Base-by-base conservation (phyloP, 2,797 vertebrate genomes). In the Peromyscus attwateri region DNA sequence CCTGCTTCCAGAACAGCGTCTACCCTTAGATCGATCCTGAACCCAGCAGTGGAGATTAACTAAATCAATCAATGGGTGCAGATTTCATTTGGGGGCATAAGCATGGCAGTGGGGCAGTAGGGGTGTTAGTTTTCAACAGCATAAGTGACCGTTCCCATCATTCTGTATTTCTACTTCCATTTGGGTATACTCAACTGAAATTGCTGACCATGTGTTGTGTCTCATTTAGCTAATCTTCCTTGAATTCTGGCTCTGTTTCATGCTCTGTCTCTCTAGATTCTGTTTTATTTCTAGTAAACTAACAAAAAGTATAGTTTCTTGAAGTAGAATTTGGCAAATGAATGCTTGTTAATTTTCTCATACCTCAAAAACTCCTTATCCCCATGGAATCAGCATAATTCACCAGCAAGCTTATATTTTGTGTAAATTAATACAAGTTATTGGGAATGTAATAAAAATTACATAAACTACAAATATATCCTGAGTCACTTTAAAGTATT, bases 111-210 rank as follows among this genome's bases (percentile, higher is more conserved):
- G 40, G 25, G 37, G 25, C 19, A 31, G 57, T 43, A 49, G 68
- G 66, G 10, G 1, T 52, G 92, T 95, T 96, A 27, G 0, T 95
- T 98, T 95, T 91, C 91, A 49, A 37, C 60, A 82, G 46, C 66
- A 11, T 91, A 40, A 81, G n/a, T 73, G 77, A 87, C 87, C 14
- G 64, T 37, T 91, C 34, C 21, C 52, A 29, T 93, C 9, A 55
- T 19, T 95, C 82, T 12, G 43, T 27, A 29, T 89, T 87, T 94
- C 46, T 64, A 70, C 52, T 87, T 89, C 40, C 14, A 43, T 55
- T 79, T 75, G 82, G 37, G 37, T 0, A 0, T 21, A 75, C 37
- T 82, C 4, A 79, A 79, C 83, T 93, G 75, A 95, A 83, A 83
- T 76, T 46, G 43, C 68, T 80, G 76, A 12, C 27, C 8, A 16